Evolutionary conservation across 2,888 invertebrate species (phyloP), one percentile per base, ranked within the genome.

Genomic region (Metallyticus violacea): DNA sequence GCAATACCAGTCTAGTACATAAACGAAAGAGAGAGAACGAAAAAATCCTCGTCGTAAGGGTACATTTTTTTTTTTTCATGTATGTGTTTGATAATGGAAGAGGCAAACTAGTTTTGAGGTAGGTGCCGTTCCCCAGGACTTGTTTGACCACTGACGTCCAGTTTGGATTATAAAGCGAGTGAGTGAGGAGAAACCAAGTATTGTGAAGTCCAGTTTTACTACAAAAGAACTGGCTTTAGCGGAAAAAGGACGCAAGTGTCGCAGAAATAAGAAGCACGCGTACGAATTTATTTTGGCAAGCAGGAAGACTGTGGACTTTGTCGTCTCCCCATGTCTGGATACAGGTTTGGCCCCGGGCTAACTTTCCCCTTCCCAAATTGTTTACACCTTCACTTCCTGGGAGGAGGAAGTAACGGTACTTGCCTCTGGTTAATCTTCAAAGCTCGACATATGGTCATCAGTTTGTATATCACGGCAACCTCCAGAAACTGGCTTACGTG

Each of bases 141-240:
- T 9, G 87, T 87, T 85, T 87, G 87, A 86, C 87, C 87, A 86
- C 87, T 86, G 82, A 85, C 78, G 86, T 86, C 82, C 81, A 86
- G 81, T 86, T 26, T 30, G 15, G 26, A 80, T 7, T 81, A 28
- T 62, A 81, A 62, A 81, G 81, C 26, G 30, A 9, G 25, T 76
- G 82, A 76, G 82, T 22, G 82, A 82, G 82, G 26, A 81, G 25
- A 40, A 62, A 62, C 40, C 40, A 62, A 62, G n/a, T 25, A 30
- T 40, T 40, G 40, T 15, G 81, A 27, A 82, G 82, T 82, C 82
- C 82, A 82, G 40, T 82, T 82, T 82, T 76, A 22, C n/a, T 27
- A 82, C 82, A 82, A 82, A 76, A 27, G 25, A 15, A 5, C 40
- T 62, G 40, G 15, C 15, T 62, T 15, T 9, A 62, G 40, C 22